phyloP scores from a whole-genome alignment of 2,797 vertebrate species.

The Oreochromis grahami region DNA sequence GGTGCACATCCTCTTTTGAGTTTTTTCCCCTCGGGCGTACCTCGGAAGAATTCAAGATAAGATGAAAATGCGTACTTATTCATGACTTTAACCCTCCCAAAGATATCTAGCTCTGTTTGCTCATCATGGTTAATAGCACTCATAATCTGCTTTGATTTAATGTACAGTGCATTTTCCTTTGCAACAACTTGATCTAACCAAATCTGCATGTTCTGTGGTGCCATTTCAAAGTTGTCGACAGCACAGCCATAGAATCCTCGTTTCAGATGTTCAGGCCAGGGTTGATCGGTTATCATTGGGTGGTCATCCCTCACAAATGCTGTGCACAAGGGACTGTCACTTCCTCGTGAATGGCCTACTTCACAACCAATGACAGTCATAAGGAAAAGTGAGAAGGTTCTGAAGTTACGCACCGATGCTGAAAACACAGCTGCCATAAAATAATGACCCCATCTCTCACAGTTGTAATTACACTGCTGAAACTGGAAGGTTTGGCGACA shows the following conservation, averaged over 20 bases:
- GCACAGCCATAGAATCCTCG: constrained; percentile 64
- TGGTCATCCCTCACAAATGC: constrained; percentile 58
- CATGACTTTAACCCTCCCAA: constrained; percentile 68
- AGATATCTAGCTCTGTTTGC: constrained; percentile 61
- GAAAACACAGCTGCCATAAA: constrained; percentile 68
- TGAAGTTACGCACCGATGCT: constrained; percentile 60
- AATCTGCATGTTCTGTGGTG: constrained; percentile 20
- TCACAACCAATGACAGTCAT: constrained; percentile 69
- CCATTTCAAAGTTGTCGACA: constrained; percentile 23
- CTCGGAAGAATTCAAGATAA: constrained; percentile 65
- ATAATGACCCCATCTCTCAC: constrained; percentile 65
- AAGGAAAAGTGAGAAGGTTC: constrained; percentile 66
- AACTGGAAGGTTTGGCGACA: constrained; percentile 67
- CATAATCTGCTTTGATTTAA: constrained; percentile 56
- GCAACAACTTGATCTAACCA: constrained; percentile 65
- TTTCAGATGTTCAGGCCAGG: constrained; percentile 8
- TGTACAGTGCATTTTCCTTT: constrained; percentile 59
- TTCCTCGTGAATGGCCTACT: constrained; percentile 42
- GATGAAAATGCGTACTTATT: constrained; percentile 69
- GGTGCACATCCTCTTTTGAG: constrained; percentile 58
- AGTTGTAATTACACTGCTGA: constrained; percentile 52
- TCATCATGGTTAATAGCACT: constrained; percentile 23
- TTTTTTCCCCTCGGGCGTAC: constrained; percentile 65
- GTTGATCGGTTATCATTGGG: constrained; percentile 54
- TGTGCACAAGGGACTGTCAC: constrained; percentile 48